Evolutionary conservation across 2,797 vertebrate species (phyloP).

Genomic region (Antrozous pallidus): DNA sequence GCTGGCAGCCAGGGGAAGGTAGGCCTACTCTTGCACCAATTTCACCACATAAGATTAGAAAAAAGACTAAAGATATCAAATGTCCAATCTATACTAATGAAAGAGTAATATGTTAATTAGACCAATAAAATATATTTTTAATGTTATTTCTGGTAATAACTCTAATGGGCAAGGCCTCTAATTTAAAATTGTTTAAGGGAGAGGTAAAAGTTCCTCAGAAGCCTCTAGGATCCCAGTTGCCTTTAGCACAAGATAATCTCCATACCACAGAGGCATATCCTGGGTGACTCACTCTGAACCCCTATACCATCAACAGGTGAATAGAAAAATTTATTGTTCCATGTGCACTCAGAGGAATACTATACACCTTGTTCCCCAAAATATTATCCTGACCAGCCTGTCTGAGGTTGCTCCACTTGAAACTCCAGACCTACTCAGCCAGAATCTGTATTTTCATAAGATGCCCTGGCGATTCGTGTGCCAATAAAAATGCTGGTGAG

Average conservation of each 20-base stretch:
- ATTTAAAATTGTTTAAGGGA: neutral
- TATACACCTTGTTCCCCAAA: neutral
- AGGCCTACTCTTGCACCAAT: too few relatives aligned
- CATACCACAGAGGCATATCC: neutral
- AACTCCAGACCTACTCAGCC: neutral
- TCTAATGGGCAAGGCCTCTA: neutral
- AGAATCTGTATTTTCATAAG: neutral
- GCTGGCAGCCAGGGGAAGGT: too few relatives aligned
- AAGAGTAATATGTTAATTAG: too few relatives aligned
- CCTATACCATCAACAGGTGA: neutral
- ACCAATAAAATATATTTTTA: too few relatives aligned
- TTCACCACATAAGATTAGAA: too few relatives aligned
- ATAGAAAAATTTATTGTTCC: neutral
- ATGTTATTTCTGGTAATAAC: neutral
- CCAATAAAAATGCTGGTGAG: neutral
- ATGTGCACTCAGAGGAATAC: neutral
- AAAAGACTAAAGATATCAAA: too few relatives aligned
- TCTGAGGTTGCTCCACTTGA: neutral
- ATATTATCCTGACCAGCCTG: neutral
- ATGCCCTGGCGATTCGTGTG: neutral
- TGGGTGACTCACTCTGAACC: neutral
- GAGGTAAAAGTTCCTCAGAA: neutral
- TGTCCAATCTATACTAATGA: too few relatives aligned
- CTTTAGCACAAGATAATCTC: neutral
- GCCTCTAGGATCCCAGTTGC: neutral